phyloP scores from a whole-genome alignment of 1,140 invertebrate species.

The Microplitis demolitor region DNA sequence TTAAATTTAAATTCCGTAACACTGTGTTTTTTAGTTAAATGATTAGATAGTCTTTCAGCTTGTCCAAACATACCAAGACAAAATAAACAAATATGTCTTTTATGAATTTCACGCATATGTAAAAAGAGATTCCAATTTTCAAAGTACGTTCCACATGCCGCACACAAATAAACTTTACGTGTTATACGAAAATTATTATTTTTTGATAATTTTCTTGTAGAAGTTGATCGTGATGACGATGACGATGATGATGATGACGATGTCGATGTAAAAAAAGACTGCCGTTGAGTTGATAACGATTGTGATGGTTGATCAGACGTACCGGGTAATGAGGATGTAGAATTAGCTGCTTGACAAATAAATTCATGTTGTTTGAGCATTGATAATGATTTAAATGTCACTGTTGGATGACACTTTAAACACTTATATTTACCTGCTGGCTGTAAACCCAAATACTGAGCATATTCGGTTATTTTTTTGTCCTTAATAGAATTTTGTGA shows the following conservation, averaged over 20 bases:
- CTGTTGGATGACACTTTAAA: slow-evolving; percentile 66
- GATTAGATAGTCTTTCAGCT: slow-evolving; percentile 76
- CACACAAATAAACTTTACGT: slow-evolving; percentile 76
- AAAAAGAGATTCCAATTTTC: slow-evolving; percentile 83
- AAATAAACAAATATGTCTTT: slow-evolving; percentile 77
- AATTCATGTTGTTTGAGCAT: slow-evolving; percentile 68
- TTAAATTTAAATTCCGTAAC: slow-evolving; percentile 69
- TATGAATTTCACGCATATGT: slow-evolving; percentile 79
- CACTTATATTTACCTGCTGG: slow-evolving; percentile 64
- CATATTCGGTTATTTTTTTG: slow-evolving; percentile 65
- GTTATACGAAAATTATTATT: slow-evolving; percentile 67
- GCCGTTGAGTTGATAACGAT: no score
- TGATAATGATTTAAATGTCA: slow-evolving; percentile 65
- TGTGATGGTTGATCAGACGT: slow-evolving; percentile 38
- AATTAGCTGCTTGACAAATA: slow-evolving; percentile 51
- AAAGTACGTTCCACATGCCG: slow-evolving; percentile 78
- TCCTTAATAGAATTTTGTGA: neutral
- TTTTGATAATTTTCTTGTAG: slow-evolving; percentile 40
- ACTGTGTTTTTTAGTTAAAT: slow-evolving; percentile 76
- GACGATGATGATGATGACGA: no score
- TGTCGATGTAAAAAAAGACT: no score
- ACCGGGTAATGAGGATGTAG: slow-evolving; percentile 25
- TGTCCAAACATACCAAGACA: slow-evolving; percentile 79
- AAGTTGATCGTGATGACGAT: neutral
- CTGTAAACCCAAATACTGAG: slow-evolving; percentile 74